A percentile compares a stretch with the other conserved stretches of the same genome.
Conservation (phyloP, 2,888 invertebrate species). For the Synanthedon formicaeformis region DNA sequence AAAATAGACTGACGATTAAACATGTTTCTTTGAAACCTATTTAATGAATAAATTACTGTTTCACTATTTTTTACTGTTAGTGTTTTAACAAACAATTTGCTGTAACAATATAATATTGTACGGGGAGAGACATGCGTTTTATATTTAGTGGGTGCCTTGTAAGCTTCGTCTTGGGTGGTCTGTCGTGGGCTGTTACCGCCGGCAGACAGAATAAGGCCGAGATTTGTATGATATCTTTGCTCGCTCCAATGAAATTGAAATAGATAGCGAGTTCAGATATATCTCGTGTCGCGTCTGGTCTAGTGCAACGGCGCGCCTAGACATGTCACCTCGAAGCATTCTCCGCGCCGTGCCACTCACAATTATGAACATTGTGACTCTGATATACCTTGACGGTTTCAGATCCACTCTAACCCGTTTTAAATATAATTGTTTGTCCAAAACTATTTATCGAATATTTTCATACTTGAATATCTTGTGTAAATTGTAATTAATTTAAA, state of each 20-base stretch:
- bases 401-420: not conserved
- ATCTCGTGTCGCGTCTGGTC: conserved; percentile 58
- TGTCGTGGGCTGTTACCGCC: conserved; percentile 30
- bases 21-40: too few species aligned
- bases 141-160: conserved; percentile 47
- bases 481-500: too few species aligned
- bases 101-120: conserved; percentile 39
- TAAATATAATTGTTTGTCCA: too few species aligned
- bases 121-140: conserved; percentile 40
- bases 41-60: conserved; percentile 8
- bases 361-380: not conserved
- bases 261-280: conserved; percentile 51
- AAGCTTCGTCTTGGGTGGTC: conserved; percentile 56
- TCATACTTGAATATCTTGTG: too few species aligned
- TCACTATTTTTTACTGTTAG: conserved; percentile 33
- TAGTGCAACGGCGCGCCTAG: conserved; percentile 53
- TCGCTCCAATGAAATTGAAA: conserved; percentile 58
- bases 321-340: conserved; percentile 29
- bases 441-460: too few species aligned
- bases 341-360: not conserved
- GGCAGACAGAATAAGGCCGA: conserved; percentile 54
- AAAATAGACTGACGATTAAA: not conserved
- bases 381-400: not conserved
- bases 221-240: conserved; percentile 55
- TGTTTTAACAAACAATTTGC: conserved; percentile 26